Conservation (phyloP, 2,113 vertebrate species). For the Pavo muticus region DNA sequence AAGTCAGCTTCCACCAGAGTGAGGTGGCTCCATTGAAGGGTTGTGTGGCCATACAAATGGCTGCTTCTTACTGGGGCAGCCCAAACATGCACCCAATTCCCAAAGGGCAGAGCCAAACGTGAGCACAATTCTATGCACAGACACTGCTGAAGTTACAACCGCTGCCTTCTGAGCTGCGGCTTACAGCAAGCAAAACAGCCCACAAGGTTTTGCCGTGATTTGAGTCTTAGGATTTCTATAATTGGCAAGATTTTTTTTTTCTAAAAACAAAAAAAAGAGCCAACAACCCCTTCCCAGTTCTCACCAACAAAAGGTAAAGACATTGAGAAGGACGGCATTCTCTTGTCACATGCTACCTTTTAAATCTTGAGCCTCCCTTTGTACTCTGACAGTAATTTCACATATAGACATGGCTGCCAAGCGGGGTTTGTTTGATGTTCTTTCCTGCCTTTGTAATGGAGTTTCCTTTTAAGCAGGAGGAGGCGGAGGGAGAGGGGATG, state of each 20-base stretch:
- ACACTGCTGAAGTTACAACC: neutral
- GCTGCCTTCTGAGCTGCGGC: neutral
- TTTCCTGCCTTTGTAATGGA: slow-evolving; percentile 85
- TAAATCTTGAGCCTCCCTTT: slow-evolving; percentile 77
- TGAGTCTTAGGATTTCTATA: slow-evolving; percentile 18
- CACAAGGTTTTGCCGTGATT: neutral
- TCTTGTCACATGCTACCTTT: slow-evolving; percentile 55
- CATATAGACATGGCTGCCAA: slow-evolving; percentile 75
- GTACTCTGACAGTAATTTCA: slow-evolving; percentile 79
- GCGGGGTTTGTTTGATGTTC: slow-evolving; percentile 79
- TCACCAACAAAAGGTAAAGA: slow-evolving; percentile 66
- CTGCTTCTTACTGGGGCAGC: neutral
- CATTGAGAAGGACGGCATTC: slow-evolving; percentile 40
- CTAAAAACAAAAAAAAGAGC: neutral
- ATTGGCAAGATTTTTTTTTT: neutral
- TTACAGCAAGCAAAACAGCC: neutral
- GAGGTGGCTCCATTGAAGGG: neutral
- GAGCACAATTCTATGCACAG: neutral
- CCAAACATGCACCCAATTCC: neutral
- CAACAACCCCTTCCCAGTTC: neutral
- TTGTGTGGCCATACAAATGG: fast-evolving
- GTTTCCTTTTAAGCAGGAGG: slow-evolving; percentile 76
- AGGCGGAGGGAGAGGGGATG: slow-evolving; percentile 63
- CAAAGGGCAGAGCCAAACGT: neutral
- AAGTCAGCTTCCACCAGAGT: neutral